Conservation (phyloP, 1,140 invertebrate species). For the Plodia interpunctella region DNA sequence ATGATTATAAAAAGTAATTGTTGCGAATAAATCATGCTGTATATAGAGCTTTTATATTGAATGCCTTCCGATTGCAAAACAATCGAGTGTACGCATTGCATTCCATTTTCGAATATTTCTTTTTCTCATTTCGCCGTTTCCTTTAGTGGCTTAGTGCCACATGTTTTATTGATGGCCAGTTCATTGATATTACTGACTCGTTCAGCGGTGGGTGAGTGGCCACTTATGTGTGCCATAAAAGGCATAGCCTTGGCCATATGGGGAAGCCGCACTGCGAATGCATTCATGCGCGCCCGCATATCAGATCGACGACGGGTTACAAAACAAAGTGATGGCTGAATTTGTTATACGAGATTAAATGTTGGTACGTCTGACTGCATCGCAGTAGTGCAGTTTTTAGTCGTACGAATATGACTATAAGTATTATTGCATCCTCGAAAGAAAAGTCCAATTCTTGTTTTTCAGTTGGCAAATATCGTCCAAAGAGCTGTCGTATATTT, state of each 20-base stretch:
- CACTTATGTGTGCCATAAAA: constrained; percentile 74
- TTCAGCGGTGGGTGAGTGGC: constrained; percentile 73
- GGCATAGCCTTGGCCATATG: constrained; percentile 72
- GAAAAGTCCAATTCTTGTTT: no score
- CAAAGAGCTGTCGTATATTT: no score
- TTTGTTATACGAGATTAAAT: constrained; percentile 42
- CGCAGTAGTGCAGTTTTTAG: neutral
- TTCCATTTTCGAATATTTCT: constrained; percentile 73
- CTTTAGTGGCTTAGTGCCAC: constrained; percentile 71
- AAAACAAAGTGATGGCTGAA: constrained; percentile 62
- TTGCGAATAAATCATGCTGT: constrained; percentile 59
- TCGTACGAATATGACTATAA: neutral
- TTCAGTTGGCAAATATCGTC: no score
- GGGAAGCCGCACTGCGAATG: constrained; percentile 68
- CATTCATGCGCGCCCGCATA: constrained; percentile 70
- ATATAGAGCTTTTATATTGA: constrained; percentile 61
- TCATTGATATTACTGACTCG: constrained; percentile 75
- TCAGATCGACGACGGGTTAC: constrained; percentile 56
- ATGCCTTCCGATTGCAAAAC: constrained; percentile 67
- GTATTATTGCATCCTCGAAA: no score
- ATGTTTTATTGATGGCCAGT: constrained; percentile 76
- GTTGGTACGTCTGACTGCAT: neutral
- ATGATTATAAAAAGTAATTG: constrained; percentile 37
- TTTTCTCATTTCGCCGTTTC: constrained; percentile 74
- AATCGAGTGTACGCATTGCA: constrained; percentile 65